Evolutionary conservation across 2,888 invertebrate species (phyloP), one percentile per base, ranked within the genome.

Genomic region (Leptogaster cylindrica): DNA sequence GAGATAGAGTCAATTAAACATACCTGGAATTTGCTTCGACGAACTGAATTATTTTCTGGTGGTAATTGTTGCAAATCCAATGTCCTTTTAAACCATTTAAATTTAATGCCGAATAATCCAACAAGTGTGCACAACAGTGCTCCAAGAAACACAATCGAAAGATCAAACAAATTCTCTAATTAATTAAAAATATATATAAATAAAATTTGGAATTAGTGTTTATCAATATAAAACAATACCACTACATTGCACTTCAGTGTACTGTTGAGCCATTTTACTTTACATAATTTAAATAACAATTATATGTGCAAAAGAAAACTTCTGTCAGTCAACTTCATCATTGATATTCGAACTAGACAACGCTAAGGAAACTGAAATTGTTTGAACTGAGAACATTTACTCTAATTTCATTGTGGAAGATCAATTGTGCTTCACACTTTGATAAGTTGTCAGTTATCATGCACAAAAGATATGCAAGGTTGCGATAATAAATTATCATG

Each of bases 21-120:
- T 33, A 63, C 63, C 46, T 63, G 31, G 18, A 6, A 36, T 25
- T 16, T 58, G 2, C 12, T n/a, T 39, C 39, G n/a, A n/a, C n/a
- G n/a, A n/a, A n/a, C n/a, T n/a, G n/a, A n/a, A n/a, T n/a, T n/a
- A n/a, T n/a, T n/a, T n/a, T n/a, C n/a, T n/a, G n/a, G n/a, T n/a
- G n/a, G n/a, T n/a, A n/a, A n/a, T 12, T 72, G 74, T 31, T 78
- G 75, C 61, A 79, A 78, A 46, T 72, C 75, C 16, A 80, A 73
- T 8, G 82, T 78, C 23, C 82, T 83, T 50, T 82, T 80, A 73
- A 85, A 85, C 77, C 83, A 82, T 75, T 81, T 82, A 12, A 84
- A 74, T 71, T 83, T 83, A 16, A 83, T 80, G 50, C 82, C 82
- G 65, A 83, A 67, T 67, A 81, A 70, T 0, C 76, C 72, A 3